Evolutionary conservation across 1,140 invertebrate species (phyloP), one percentile per base, ranked within the genome.

Genomic region (Nephila pilipes): DNA sequence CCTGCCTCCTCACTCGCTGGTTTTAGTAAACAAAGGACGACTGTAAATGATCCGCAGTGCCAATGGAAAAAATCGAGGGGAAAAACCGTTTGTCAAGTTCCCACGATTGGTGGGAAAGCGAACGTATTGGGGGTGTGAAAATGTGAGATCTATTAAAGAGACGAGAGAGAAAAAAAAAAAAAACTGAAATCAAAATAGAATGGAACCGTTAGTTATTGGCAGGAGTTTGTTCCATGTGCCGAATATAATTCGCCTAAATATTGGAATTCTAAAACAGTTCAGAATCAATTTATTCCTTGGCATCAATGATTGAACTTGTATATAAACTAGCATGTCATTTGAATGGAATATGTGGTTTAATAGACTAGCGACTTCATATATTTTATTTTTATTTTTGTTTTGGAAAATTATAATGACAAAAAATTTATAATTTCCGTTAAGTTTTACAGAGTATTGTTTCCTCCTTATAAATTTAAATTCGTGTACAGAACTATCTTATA

Each of bases 81-180:
- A 29, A 75, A 18, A 32, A 29, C 32, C 69, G 69, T 75, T 36
- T 36, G 69, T 36, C 69, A 75, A 75, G 29, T 75, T 75, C 69
- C 69, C 69, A 75, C 69, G 69, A 32, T 29, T 20, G 29, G 69
- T 75, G 69, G 69, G 69, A 75, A 75, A 75, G 29, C 16, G 58
- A 75, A 29, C 14, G 69, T 32, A 75, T 32, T 65, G 69, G 69
- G 69, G 69, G 65, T 18, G 69, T 75, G 29, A 75, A 75, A 32
- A 32, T 75, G 32, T 32, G 18, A 32, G 29, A 75, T 75, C 69
- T 32, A 36, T 75, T 75, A 32, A 75, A 32, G 18, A 14, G 18
- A 5, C 18, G 32, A 32, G 16, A 29, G 69, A 36, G 58, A 60
- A 16, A 58, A 16, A 60, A 0, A 58, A 20, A 5, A 46, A 46